These are phyloP conservation scores for Drosophila kambysellisi DNA, from an alignment of 2,888 invertebrate genomes.

Conservation along the genomic window DNA sequence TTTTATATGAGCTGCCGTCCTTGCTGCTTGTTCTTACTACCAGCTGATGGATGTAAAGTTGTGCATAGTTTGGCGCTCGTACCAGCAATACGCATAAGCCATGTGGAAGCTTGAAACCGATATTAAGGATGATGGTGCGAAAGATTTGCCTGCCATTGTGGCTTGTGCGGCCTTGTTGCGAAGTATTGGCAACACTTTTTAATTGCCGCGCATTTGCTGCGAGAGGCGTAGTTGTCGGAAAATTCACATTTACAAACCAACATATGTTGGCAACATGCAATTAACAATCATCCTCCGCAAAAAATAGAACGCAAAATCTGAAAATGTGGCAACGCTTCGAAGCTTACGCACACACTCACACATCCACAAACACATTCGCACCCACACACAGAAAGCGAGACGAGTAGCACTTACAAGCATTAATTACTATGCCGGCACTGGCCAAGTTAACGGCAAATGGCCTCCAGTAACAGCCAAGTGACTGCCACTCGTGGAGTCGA, in stretches of 20 bases:
- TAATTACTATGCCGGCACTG: conserved; percentile 72
- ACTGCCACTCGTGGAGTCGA: conserved; percentile 22
- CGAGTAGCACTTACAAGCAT: conserved; percentile 71
- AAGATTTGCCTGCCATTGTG: conserved; percentile 32
- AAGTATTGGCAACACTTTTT: conserved; percentile 62
- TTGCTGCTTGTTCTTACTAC: conserved; percentile 52
- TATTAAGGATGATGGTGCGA: not conserved
- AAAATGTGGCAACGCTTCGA: conserved; percentile 54
- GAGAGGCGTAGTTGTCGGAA: conserved; percentile 2
- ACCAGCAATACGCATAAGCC: conserved; percentile 68
- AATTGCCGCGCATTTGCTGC: conserved; percentile 50
- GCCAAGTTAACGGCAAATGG: conserved; percentile 55
- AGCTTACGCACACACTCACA: conserved; percentile 1
- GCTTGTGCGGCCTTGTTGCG: conserved; percentile 34
- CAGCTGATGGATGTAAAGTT: conserved; percentile 71
- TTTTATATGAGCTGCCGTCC: conserved; percentile 20
- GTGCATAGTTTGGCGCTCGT: conserved; percentile 58
- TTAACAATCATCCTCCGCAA: conserved; percentile 62
- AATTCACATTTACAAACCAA: conserved; percentile 51
- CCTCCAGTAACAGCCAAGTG: conserved; percentile 41
- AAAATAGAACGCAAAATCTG: conserved; percentile 37
- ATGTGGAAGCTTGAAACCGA: conserved; percentile 54
- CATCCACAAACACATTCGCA: conserved; percentile 7
- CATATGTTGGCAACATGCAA: conserved; percentile 74
- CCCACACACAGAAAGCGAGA: conserved; percentile 19